phyloP scores from a whole-genome alignment of 1,140 invertebrate genomes.

The Brachionus manjavacas region DNA sequence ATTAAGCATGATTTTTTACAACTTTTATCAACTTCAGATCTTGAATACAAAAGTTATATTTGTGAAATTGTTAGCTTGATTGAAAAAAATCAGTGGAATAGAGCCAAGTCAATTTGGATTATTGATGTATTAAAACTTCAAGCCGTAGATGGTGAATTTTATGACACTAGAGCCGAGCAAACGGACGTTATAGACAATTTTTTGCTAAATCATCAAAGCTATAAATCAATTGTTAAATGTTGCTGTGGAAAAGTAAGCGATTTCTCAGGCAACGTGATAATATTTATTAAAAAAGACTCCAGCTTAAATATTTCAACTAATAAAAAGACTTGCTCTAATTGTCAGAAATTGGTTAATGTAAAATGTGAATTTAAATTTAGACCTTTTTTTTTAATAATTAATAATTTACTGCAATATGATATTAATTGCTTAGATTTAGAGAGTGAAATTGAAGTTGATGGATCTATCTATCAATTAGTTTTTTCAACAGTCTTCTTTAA shows the following conservation, averaged over 20 bases:
- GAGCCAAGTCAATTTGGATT: neutral
- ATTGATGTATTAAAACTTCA: neutral
- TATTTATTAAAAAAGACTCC: slow-evolving; percentile 10
- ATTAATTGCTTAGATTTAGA: neutral
- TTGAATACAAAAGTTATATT: neutral
- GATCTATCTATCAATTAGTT: neutral
- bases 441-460: neutral
- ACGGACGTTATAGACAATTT: neutral
- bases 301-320: neutral
- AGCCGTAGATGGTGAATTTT: neutral
- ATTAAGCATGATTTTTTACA: neutral
- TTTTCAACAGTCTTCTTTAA: neutral
- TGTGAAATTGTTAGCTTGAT: neutral
- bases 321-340: neutral
- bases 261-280: neutral
- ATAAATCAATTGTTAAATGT: neutral
- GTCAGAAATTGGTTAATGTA: neutral
- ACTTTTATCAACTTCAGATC: neutral
- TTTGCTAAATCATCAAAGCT: neutral
- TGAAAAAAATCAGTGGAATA: slow-evolving; percentile 7
- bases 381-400: neutral
- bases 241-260: neutral
- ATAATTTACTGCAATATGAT: neutral
- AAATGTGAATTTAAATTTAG: neutral
- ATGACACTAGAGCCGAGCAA: neutral